Conservation (phyloP, 2,888 invertebrate genomes). For the Therioaphis trifolii region DNA sequence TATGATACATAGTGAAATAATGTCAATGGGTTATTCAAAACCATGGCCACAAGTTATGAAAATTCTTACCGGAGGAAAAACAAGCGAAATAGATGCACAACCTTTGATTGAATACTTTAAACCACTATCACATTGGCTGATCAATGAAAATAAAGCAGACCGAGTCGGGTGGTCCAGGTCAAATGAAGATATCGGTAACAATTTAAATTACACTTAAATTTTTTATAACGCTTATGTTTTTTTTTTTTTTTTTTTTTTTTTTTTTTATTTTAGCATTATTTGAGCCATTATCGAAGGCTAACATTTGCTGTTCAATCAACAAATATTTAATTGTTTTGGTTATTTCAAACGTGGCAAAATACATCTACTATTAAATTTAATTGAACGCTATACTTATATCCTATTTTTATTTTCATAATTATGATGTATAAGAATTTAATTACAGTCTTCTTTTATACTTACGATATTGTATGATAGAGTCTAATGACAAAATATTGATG, state of each 20-base stretch:
- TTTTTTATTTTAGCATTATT: conserved; percentile 43
- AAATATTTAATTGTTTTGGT: neutral
- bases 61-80: conserved; percentile 77
- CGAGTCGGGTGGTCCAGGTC: conserved; percentile 66
- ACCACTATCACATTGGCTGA: conserved; percentile 82
- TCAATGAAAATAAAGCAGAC: conserved; percentile 79
- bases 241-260: neutral
- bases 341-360: neutral
- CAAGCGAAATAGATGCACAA: conserved; percentile 76
- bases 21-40: conserved; percentile 77
- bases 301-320: neutral
- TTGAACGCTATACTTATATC: too few relatives aligned
- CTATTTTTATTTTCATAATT: too few relatives aligned
- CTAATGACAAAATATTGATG: neutral
- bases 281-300: conserved; percentile 29
- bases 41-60: conserved; percentile 80
- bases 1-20: conserved; percentile 68
- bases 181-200: conserved; percentile 60
- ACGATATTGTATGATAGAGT: too few relatives aligned
- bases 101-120: conserved; percentile 85
- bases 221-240: too few relatives aligned
- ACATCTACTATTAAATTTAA: neutral
- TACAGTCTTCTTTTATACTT: too few relatives aligned
- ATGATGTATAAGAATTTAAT: too few relatives aligned
- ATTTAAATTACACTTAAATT: neutral